Percentiles rank a stretch among this genome's conserved stretches.
Evolutionary conservation across 1,140 invertebrate species (phyloP).

Genomic region (Heliconius hewitsoni): DNA sequence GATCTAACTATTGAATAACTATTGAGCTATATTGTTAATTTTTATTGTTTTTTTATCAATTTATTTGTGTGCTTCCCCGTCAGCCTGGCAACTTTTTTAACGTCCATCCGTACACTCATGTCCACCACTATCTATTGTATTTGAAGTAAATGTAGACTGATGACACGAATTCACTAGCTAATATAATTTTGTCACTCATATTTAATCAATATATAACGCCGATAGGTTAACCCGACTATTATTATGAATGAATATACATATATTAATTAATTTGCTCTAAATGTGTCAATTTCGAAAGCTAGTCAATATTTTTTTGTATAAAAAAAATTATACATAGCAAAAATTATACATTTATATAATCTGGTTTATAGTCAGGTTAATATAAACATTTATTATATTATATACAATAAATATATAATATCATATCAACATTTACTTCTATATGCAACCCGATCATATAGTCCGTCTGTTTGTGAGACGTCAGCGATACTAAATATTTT

Average conservation of each 20-base stretch:
- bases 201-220: conserved; percentile 6
- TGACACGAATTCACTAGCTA: conserved; percentile 4
- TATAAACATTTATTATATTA: conserved; percentile 20
- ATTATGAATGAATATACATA: too few relatives aligned
- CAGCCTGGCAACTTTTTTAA: conserved; percentile 65
- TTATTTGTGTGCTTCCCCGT: conserved; percentile 71
- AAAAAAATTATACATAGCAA: not conserved
- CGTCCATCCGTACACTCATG: conserved; percentile 69
- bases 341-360: not conserved
- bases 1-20: conserved; percentile 37
- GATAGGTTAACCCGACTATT: not conserved
- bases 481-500: conserved; percentile 21
- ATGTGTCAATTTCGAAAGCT: not conserved
- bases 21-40: conserved; percentile 32
- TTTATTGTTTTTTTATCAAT: conserved; percentile 24
- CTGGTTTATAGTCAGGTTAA: not conserved
- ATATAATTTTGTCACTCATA: not conserved
- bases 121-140: conserved; percentile 56
- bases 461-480: conserved; percentile 9
- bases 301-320: not conserved
- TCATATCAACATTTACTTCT: conserved; percentile 68
- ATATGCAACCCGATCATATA: conserved; percentile 25
- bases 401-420: conserved; percentile 38
- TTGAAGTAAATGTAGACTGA: conserved; percentile 69
- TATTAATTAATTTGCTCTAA: conserved; percentile 7